A percentile compares a stretch with the other conserved stretches of the same genome.
These are phyloP conservation scores for Eolophus roseicapilla DNA, from an alignment of 2,113 vertebrate genomes.

Conservation along the genomic window DNA sequence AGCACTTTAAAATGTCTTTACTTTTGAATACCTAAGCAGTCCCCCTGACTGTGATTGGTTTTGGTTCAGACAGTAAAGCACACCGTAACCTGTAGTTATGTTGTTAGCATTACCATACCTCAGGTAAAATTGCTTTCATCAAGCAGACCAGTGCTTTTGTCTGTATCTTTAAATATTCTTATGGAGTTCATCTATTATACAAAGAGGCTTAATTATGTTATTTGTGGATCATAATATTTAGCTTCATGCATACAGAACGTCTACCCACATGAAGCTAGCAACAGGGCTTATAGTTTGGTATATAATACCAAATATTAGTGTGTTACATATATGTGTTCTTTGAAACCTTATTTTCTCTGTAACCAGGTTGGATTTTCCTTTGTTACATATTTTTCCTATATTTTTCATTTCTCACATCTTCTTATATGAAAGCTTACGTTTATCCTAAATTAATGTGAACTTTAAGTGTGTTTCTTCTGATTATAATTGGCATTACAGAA, in stretches of 20 bases:
- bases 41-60: not conserved
- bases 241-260: not conserved
- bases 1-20: not conserved
- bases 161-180: not conserved
- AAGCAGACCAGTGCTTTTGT: not conserved
- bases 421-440: not conserved
- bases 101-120: not conserved
- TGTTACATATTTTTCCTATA: not conserved
- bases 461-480: not conserved
- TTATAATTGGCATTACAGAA: not conserved
- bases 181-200: not conserved
- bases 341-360: not conserved
- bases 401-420: not conserved
- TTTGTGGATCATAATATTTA: not conserved
- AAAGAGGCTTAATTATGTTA: not conserved
- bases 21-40: not conserved
- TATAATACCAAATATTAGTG: not conserved
- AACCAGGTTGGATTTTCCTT: not conserved
- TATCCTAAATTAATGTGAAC: not conserved
- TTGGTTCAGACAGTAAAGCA: not conserved
- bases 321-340: not conserved
- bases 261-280: not conserved
- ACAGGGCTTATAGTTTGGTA: not conserved
- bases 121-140: not conserved
- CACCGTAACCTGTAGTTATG: accelerated